A percentile compares a stretch with the other conserved stretches of the same genome.
These are phyloP conservation scores for Meiosimyza platycephala DNA, from an alignment of 2,888 invertebrate genomes.

Conservation along the genomic window DNA sequence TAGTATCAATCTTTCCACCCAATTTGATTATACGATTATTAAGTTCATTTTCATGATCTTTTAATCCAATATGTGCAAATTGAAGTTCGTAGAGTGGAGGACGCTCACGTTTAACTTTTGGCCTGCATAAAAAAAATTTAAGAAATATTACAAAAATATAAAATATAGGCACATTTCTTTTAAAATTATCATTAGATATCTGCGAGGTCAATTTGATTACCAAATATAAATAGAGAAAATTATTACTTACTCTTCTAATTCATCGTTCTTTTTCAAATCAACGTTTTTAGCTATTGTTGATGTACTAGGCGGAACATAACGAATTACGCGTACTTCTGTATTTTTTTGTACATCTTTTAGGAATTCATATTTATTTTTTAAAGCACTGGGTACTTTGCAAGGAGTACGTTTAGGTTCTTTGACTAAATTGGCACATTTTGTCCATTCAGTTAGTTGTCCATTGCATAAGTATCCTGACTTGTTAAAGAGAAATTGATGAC, in stretches of 20 bases:
- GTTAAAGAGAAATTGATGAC: slow-evolving; percentile 77
- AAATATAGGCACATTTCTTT: slow-evolving; percentile 1
- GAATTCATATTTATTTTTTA: slow-evolving; percentile 70
- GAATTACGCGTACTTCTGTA: slow-evolving; percentile 71
- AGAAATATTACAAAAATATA: background rate
- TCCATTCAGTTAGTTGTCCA: slow-evolving; percentile 82
- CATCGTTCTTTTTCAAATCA: slow-evolving; percentile 54
- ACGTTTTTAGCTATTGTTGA: slow-evolving; percentile 53
- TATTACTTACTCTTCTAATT: slow-evolving; percentile 61
- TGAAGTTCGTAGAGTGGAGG: slow-evolving; percentile 82
- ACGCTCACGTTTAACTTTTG: slow-evolving; percentile 74
- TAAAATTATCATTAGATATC: background rate
- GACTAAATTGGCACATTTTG: slow-evolving; percentile 81
- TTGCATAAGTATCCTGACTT: slow-evolving; percentile 87
- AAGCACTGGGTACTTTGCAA: slow-evolving; percentile 76
- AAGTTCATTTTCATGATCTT: slow-evolving; percentile 71
- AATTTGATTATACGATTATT: slow-evolving; percentile 77
- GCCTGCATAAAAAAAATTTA: slow-evolving; percentile 61
- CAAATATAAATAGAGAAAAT: background rate
- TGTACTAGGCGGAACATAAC: slow-evolving; percentile 68
- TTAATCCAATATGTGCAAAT: slow-evolving; percentile 76
- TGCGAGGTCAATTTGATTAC: too few relatives aligned
- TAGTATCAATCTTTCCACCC: slow-evolving; percentile 80
- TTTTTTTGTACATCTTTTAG: slow-evolving; percentile 75
- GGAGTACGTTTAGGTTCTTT: slow-evolving; percentile 78